phyloP scores from a whole-genome alignment of 1,140 invertebrate genomes.

The Heterodera schachtii region DNA sequence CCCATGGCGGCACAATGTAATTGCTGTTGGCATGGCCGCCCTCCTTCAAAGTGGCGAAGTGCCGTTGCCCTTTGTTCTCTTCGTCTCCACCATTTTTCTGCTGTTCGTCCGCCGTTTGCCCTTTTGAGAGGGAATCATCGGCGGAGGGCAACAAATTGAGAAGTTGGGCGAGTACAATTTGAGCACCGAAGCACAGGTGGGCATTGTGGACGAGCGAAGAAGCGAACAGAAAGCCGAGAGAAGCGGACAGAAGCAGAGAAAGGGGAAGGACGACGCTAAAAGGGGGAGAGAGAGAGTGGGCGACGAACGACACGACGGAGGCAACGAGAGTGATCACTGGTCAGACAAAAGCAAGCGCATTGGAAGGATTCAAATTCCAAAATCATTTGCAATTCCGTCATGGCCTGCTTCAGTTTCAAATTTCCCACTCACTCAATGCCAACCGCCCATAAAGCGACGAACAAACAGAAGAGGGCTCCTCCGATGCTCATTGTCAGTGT shows the following conservation, averaged over 20 bases:
- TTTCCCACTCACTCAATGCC: neutral
- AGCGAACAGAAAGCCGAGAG: conserved; percentile 14
- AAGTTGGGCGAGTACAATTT: conserved; percentile 24
- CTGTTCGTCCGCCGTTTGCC: neutral
- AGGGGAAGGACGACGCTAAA: conserved; percentile 6
- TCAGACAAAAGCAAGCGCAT: too few species aligned
- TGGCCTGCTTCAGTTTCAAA: too few species aligned
- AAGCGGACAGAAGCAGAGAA: neutral
- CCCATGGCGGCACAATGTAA: conserved; percentile 22
- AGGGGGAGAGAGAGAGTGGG: neutral
- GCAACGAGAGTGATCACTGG: too few species aligned
- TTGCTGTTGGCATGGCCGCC: neutral
- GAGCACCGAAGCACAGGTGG: conserved; percentile 17
- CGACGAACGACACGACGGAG: too few species aligned
- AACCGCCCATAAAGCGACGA: neutral
- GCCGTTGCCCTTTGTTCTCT: neutral
- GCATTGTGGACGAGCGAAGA: conserved; percentile 19
- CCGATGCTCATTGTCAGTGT: neutral
- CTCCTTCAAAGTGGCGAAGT: neutral
- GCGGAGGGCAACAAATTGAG: neutral
- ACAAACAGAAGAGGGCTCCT: neutral
- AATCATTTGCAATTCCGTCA: too few species aligned
- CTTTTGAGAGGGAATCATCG: neutral
- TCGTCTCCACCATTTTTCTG: too few species aligned
- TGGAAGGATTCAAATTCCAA: too few species aligned